Conservation (phyloP, 1,140 invertebrate species). For the Drosophila pachea region DNA sequence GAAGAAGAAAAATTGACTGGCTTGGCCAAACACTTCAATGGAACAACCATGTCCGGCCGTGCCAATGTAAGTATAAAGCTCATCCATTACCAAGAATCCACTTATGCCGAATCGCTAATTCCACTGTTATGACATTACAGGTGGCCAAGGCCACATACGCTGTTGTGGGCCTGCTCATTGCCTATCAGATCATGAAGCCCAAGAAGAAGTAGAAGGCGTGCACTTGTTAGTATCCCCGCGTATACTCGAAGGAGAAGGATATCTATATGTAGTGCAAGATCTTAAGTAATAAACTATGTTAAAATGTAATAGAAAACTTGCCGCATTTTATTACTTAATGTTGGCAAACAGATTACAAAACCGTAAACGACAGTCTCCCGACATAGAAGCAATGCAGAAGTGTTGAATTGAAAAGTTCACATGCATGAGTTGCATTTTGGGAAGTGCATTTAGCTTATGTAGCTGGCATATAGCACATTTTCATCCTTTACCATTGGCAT, state of each 20-base stretch:
- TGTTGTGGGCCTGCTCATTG: slow-evolving; percentile 80
- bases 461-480: background rate
- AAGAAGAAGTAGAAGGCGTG: slow-evolving; percentile 80
- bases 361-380: no score
- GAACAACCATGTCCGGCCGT: slow-evolving; percentile 82
- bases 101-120: slow-evolving; percentile 16
- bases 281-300: slow-evolving; percentile 64
- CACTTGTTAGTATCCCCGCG: background rate
- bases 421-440: background rate
- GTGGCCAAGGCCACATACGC: slow-evolving; percentile 84
- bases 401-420: no score
- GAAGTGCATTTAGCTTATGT: background rate
- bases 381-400: no score
- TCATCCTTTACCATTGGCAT: background rate
- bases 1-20: slow-evolving; percentile 82
- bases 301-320: slow-evolving; percentile 37
- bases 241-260: slow-evolving; percentile 7
- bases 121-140: slow-evolving; percentile 78
- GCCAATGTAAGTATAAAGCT: slow-evolving; percentile 82
- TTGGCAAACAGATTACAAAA: background rate
- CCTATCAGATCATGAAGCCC: slow-evolving; percentile 82
- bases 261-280: slow-evolving; percentile 62
- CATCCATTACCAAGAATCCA: background rate
- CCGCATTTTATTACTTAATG: slow-evolving; percentile 56
- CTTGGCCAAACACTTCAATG: slow-evolving; percentile 83